Evolutionary conservation across 2,888 invertebrate species (phyloP).

Genomic region (Drosophila robusta): DNA sequence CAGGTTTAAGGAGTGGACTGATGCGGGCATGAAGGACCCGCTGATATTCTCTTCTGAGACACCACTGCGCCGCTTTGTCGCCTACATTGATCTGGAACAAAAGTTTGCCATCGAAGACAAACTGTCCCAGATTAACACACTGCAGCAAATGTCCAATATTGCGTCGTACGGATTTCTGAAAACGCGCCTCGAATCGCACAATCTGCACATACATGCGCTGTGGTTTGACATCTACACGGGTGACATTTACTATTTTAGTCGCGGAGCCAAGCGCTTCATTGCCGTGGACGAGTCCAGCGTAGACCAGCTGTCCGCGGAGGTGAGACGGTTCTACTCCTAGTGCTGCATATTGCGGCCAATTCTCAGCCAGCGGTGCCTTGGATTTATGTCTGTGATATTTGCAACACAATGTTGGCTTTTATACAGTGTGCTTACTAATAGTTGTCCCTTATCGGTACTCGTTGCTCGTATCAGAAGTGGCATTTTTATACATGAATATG

Average conservation of each 20-base stretch:
- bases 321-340: conserved; percentile 91
- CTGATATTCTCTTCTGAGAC: conserved; percentile 95
- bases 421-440: conserved; percentile 23
- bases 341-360: background rate
- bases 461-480: conserved; percentile 41
- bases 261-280: conserved; percentile 93
- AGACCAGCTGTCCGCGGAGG: conserved; percentile 90
- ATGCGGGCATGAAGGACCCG: conserved; percentile 88
- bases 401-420: conserved; percentile 47
- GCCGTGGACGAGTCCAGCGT: conserved; percentile 94
- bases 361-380: conserved; percentile 39
- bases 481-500: conserved; percentile 60
- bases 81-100: conserved; percentile 97
- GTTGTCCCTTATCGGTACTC: conserved; percentile 19
- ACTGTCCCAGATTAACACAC: conserved; percentile 96
- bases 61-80: conserved; percentile 94
- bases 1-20: conserved; percentile 91
- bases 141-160: conserved; percentile 96
- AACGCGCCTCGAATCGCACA: conserved; percentile 91
- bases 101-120: conserved; percentile 95
- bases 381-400: conserved; percentile 79
- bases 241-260: conserved; percentile 97
- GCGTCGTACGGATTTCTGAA: conserved; percentile 96
- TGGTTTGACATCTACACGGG: conserved; percentile 99
- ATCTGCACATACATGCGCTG: conserved; percentile 95